phyloP scores from a whole-genome alignment of 2,113 vertebrate genomes.

The Tychaedon coryphoeus region DNA sequence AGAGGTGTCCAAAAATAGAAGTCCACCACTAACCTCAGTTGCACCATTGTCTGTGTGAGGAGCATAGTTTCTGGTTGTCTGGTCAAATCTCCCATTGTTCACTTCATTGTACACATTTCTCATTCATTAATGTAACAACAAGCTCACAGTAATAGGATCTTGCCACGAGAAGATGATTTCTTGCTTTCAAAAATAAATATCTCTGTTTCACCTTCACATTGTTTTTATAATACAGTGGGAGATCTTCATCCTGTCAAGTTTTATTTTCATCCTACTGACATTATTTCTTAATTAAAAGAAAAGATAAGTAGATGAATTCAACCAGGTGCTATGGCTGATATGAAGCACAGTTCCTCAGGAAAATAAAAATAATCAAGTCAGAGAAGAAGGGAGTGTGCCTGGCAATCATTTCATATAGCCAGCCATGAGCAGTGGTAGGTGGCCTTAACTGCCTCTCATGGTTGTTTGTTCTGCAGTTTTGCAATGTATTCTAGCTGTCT shows the following conservation, averaged over 20 bases:
- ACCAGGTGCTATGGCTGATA: slow-evolving; percentile 40
- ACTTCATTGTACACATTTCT: slow-evolving; percentile 1
- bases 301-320: slow-evolving; percentile 51
- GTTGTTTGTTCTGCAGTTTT: slow-evolving; percentile 51
- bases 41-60: not conserved
- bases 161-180: slow-evolving; percentile 32
- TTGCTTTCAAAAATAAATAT: slow-evolving; percentile 38
- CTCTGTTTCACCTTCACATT: slow-evolving; percentile 15
- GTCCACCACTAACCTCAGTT: slow-evolving; percentile 8
- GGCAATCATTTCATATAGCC: not conserved
- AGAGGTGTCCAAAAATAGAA: slow-evolving; percentile 40
- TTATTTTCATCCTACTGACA: slow-evolving; percentile 60
- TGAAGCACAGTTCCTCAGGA: not conserved
- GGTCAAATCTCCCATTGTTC: not conserved
- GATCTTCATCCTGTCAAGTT: slow-evolving; percentile 42
- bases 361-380: not conserved
- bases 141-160: slow-evolving; percentile 13
- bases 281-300: slow-evolving; percentile 68
- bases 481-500: slow-evolving; percentile 37
- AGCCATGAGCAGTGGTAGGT: not conserved
- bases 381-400: not conserved
- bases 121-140: slow-evolving; percentile 49
- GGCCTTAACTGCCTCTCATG: not conserved
- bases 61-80: slow-evolving; percentile 2
- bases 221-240: slow-evolving; percentile 14